Base-by-base conservation (phyloP, 2,113 vertebrate species). In the Hepsetus odoe region DNA sequence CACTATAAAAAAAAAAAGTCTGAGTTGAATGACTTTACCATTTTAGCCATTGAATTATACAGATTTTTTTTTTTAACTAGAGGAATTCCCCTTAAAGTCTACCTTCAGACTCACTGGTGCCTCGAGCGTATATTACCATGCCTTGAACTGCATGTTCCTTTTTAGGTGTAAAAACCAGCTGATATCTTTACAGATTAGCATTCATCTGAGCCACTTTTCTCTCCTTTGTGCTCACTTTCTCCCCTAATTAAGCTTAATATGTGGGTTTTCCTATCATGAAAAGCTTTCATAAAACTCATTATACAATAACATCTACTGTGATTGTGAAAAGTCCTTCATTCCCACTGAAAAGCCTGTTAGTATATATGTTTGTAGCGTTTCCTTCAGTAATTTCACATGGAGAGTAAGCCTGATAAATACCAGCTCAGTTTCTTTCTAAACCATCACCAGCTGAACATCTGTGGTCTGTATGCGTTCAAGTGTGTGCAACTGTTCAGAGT, bases 401-500 rank as follows among this genome's bases (percentile, higher is more conserved):
- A 49, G 24, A 26, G 30, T 59, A 65, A 76, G 38, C 55, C 64
- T 49, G 44, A 58, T 26, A 42, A 74, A 73, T 65, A 70, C 16
- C 35, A 74, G 42, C 8, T 66, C 59, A 55, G 72, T 28, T 42
- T 1, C 24, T n/a, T 56, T 49, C 20, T 76, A 42, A 56, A 32
- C 28, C 40, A 59, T 69, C 65, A 49, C 7, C 55, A 77, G 55
- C 61, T 76, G 46, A 80, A 33, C 51, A 65, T 62, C 66, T 62
- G 35, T 68, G 74, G 35, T 61, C 40, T 70, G 14, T 68, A 55
- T 58, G 49, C 59, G 40, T 70, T 80, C 55, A 64, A 22, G 80
- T 86, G 77, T 80, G 80, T 86, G 77, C 75, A 80, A 82, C 70
- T 83, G 76, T 68, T 74, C 32, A 26, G 58, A 62, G 42, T 26